Base-by-base conservation (phyloP, 2,797 vertebrate species). In the Gorsachius magnificus region DNA sequence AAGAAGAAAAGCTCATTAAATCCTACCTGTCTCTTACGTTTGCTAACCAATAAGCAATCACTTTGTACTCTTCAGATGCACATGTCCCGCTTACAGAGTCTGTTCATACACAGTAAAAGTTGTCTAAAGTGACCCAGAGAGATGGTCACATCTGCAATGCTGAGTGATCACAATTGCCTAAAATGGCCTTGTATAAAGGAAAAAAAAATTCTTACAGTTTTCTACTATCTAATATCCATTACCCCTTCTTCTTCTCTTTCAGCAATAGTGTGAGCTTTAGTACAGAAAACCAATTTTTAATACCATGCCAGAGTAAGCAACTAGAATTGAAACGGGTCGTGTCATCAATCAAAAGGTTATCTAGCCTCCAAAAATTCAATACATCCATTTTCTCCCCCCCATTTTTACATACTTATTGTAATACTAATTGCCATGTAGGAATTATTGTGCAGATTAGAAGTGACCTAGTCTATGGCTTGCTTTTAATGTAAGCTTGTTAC, bases 401-500 rank as follows among this genome's bases (percentile, higher is more conserved):
- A 61, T 60, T 92, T 94, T 77, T 77, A 64, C 71, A 71, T 24
- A 43, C 15, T 79, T 89, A 69, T 4, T 77, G 31, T 80, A 87
- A 92, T 38, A 91, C 28, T 92, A 89, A 95, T 46, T 91, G 48
- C 43, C 87, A 87, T 10, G 45, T 38, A 93, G 68, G 68, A 91
- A 87, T 92, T 83, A 81, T 3, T 4, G 13, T 82, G 71, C 75
- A 80, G 64, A 89, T 57, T 70, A 94, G 61, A 92, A 93, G 36
- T 57, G 78, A 93, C 64, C 56, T 29, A 83, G 53, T 80, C 89
- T 75, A 20, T 18, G 43, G 56, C 54, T 83, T 91, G 24, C 45
- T 83, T 92, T 74, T 82, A 85, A 82, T 41, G 71, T 87, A 92
- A 96, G 87, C 46, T 57, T 80, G 64, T 77, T 89, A 69, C 66